These are phyloP conservation scores for Rhinichthys klamathensis DNA, from an alignment of 2,113 vertebrate genomes.

Conservation along the genomic window DNA sequence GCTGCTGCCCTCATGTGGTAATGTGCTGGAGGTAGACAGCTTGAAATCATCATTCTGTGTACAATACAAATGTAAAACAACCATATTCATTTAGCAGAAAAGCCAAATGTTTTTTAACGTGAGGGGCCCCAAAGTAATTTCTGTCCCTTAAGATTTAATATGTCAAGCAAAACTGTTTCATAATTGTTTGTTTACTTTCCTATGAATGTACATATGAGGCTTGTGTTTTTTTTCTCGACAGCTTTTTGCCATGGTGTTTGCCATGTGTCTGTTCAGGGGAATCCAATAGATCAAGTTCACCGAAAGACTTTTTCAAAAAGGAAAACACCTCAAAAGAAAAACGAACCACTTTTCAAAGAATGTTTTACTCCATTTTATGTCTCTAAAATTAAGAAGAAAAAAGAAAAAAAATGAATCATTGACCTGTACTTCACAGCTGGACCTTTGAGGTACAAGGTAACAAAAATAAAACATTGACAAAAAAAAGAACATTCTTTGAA, in stretches of 20 bases:
- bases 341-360: constrained; percentile 51
- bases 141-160: not conserved
- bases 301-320: constrained; percentile 67
- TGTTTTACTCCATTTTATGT: constrained; percentile 76
- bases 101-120: not conserved
- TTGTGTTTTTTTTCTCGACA: constrained; percentile 62
- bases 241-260: constrained; percentile 95
- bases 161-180: not conserved
- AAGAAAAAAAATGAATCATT: constrained; percentile 51
- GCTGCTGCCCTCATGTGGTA: constrained; percentile 45
- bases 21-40: not conserved
- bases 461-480: constrained; percentile 57
- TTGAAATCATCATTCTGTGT: not conserved
- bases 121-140: not conserved
- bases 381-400: constrained; percentile 48
- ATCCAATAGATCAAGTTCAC: constrained; percentile 82
- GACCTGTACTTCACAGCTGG: constrained; percentile 88
- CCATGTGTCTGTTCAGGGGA: constrained; percentile 96
- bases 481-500: constrained; percentile 42
- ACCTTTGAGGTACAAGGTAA: constrained; percentile 85
- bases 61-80: not conserved
- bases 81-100: not conserved
- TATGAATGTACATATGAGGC: not conserved
- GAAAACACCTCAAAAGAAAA: constrained; percentile 62
- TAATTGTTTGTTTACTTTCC: not conserved